Evolutionary conservation across 2,797 vertebrate species (phyloP).

Genomic region (Anabacerthia variegaticeps): DNA sequence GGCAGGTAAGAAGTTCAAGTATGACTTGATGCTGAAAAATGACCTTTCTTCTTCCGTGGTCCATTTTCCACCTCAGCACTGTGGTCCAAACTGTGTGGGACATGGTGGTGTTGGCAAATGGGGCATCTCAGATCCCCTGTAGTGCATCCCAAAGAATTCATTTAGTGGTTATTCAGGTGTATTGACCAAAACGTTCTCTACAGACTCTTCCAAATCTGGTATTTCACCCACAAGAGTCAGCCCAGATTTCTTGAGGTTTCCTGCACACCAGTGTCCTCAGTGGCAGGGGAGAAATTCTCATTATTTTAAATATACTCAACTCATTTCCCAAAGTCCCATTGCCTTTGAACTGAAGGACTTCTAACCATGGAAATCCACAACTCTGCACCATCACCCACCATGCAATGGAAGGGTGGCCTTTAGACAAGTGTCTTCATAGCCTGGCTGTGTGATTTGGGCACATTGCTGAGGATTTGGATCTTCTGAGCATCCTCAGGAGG

Average conservation of each 20-base stretch:
- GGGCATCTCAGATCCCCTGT: not conserved
- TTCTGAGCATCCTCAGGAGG: not conserved
- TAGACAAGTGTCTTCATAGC: not conserved
- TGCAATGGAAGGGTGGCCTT: not conserved
- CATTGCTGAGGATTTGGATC: not conserved
- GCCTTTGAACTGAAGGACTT: not conserved
- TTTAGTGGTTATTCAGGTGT: not conserved
- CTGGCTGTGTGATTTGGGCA: not conserved
- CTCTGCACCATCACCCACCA: not conserved
- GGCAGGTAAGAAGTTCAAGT: not conserved
- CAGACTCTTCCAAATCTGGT: not conserved
- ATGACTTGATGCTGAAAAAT: not conserved
- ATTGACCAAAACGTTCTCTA: not conserved
- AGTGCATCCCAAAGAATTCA: not conserved
- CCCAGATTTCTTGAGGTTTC: not conserved
- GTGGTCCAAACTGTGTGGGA: not conserved
- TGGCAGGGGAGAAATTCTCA: not conserved
- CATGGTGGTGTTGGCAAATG: not conserved
- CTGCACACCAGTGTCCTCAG: not conserved
- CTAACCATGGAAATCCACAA: not conserved
- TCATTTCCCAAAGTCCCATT: not conserved
- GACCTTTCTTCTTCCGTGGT: not conserved
- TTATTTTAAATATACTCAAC: not conserved
- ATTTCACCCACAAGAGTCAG: not conserved
- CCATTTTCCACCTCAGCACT: not conserved